These are phyloP conservation scores for Azorinus chamasolen DNA, from an alignment of 2,888 invertebrate species.

Conservation along the genomic window DNA sequence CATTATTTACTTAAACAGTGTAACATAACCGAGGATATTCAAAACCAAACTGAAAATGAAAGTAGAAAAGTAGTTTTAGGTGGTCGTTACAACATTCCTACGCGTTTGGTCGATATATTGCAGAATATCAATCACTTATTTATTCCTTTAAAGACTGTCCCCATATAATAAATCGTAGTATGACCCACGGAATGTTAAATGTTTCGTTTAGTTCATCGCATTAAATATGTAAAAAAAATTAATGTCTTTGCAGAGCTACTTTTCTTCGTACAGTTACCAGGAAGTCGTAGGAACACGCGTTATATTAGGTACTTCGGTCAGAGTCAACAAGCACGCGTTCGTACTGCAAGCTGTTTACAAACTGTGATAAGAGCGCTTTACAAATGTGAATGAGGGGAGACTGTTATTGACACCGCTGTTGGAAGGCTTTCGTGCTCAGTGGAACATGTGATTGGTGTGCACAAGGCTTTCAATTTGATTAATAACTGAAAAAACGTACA, in stretches of 20 bases:
- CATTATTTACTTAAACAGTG: no score
- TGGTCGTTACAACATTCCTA: no score
- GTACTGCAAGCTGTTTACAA: constrained; percentile 36
- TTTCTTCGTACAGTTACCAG: constrained; percentile 55
- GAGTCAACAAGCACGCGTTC: constrained; percentile 45
- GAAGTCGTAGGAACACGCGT: constrained; percentile 61
- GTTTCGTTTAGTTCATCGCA: no score
- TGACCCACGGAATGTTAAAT: no score
- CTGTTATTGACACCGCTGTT: constrained; percentile 10
- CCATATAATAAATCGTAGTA: no score
- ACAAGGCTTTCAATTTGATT: background rate
- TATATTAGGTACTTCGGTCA: constrained; percentile 24
- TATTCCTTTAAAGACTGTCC: no score
- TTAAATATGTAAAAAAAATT: no score
- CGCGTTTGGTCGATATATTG: no score
- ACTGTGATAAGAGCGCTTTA: constrained; percentile 29
- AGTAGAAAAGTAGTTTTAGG: no score
- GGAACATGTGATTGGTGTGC: constrained; percentile 35
- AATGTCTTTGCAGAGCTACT: constrained; percentile 34
- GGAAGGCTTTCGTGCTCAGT: constrained; percentile 29
- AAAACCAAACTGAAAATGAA: no score
- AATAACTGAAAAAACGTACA: constrained; percentile 1
- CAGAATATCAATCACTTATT: no score
- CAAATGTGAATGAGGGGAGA: background rate
- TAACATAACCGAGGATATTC: no score